Base-by-base conservation (phyloP, 2,113 vertebrate species). In the Pseudorectes ferrugineus region DNA sequence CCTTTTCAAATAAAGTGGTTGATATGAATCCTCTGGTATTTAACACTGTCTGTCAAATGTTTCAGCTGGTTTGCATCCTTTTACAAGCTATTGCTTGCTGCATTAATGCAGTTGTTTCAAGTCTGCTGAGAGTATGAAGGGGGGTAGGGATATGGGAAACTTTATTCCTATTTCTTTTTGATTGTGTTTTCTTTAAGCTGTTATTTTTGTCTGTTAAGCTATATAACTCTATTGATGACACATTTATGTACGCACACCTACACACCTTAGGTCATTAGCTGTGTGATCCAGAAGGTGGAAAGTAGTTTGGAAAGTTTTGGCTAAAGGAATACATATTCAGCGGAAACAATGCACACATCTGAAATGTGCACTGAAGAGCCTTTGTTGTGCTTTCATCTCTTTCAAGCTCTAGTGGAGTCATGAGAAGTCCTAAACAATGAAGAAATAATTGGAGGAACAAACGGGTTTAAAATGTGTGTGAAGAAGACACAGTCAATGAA, bases 61-160 rank as follows among this genome's bases (percentile, higher is more conserved):
- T 97, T 98, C 98, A 97, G 98, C 97, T 98, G 96, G 95, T 97
- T 98, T 97, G 97, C 98, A 95, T 98, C 98, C 94, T 97, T 98
- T 98, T 98, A 97, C 97, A 98, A 98, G 97, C 96, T 97, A 95
- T 97, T 97, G 97, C 98, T 98, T 98, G 97, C 94, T 97, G 97
- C 94, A 95, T 92, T 97, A 96, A 98, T 97, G 97, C 92, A 96
- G 96, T 97, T 97, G 94, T 97, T 97, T 97, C 93, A 96, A 96
- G 96, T 94, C 80, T 94, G 66, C 43, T 70, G 63, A 49, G 76
- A 80, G 40, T 82, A 88, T 73, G 86, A 93, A 79, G 79, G 28
- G 35, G 49, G 33, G 68, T 43, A 40, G 48, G 79, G 74, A 77
- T 83, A 70, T 13, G 80, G 55, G 80, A 95, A 95, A 74, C 88